Base-by-base conservation (phyloP, 2,888 invertebrate species). In the Notodonta dromedarius region DNA sequence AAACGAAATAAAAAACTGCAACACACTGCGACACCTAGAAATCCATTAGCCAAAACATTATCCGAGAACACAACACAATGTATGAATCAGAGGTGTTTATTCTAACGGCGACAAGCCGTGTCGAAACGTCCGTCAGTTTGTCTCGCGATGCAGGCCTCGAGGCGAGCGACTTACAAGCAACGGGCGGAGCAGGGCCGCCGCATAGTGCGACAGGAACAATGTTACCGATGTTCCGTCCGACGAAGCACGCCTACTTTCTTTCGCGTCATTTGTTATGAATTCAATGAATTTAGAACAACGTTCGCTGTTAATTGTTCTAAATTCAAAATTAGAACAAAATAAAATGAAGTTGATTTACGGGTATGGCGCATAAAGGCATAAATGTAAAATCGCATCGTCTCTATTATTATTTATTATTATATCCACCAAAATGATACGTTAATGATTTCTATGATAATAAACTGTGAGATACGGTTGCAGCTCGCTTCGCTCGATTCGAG, bases 61-160 rank as follows among this genome's bases (percentile, higher is more conserved):
- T 74, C 72, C 74, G 71, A 65, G 67, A 70, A 66, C 67, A 80
- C 77, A 70, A 66, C 67, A 80, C 77, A 80, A 81, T 81, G 81
- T 83, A 87, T 89, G 88, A 88, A 86, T 89, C 89, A 89, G 87
- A 85, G 82, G 83, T 87, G 84, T 87, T 87, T 83, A 82, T 85
- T 81, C 80, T 82, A 63, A 82, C 79, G 76, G 70, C 72, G 79
- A 81, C 82, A 79, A 73, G 82, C 78, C 82, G 79, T 89, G 88
- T 89, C 81, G 85, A 86, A 87, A 86, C 88, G 85, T 89, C 88
- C 84, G 82, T 87, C 88, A 84, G 72, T 44, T 55, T 59, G 58
- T 60, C 64, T 68, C 63, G 61, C 57, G 69, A 69, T 71, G 62
- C 71, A 69, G 81, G 82, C 82, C 80, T 70, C 80, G 63, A 78